Percentiles rank a stretch among this genome's conserved stretches.
phyloP scores from a whole-genome alignment of 2,888 invertebrate genomes.

The Tinea trinotella region DNA sequence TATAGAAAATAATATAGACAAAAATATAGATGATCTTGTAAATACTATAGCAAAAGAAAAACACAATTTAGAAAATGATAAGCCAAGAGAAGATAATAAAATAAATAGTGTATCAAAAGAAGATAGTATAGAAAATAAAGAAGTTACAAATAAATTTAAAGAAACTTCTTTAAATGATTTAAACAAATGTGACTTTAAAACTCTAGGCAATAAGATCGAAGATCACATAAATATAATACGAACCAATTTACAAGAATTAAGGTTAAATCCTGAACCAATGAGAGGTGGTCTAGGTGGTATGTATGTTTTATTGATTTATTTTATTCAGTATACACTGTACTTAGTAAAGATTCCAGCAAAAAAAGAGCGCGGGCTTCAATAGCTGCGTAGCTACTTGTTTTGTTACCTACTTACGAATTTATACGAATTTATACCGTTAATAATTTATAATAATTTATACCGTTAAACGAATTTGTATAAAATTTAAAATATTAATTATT shows the following conservation, averaged over 20 bases:
- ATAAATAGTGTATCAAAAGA: conserved; percentile 27
- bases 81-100: conserved; percentile 25
- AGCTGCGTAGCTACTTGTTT: too few relatives aligned
- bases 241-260: conserved; percentile 43
- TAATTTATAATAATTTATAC: too few relatives aligned
- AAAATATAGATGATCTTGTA: conserved; percentile 17
- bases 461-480: too few relatives aligned
- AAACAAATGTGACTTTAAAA: conserved; percentile 65
- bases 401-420: too few relatives aligned
- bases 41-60: neutral
- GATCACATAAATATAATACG: conserved; percentile 48
- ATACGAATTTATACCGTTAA: too few relatives aligned
- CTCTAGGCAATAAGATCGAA: conserved; percentile 49
- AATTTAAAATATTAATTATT: too few relatives aligned
- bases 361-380: too few relatives aligned
- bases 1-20: conserved; percentile 14
- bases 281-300: neutral
- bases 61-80: conserved; percentile 18
- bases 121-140: conserved; percentile 40
- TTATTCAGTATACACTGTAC: too few relatives aligned
- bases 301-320: too few relatives aligned
- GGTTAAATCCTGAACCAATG: neutral
- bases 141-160: too few relatives aligned
- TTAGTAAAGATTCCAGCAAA: too few relatives aligned
- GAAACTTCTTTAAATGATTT: conserved; percentile 57